Percentiles rank a stretch among this genome's conserved stretches.
Evolutionary conservation across 2,888 invertebrate genomes (phyloP).

Genomic region (Microplitis deprimator): DNA sequence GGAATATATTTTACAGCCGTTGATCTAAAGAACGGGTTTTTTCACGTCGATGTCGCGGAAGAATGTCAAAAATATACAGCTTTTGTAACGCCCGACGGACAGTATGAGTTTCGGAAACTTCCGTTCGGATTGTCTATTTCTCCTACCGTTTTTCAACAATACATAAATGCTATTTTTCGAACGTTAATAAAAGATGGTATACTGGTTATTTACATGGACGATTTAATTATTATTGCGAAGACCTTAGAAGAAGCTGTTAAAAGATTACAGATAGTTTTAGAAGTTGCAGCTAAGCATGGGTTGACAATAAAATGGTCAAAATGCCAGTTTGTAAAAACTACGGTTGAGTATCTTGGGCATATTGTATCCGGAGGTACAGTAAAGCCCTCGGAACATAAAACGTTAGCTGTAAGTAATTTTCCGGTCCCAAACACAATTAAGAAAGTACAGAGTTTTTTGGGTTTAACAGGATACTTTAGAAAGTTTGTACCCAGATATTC

Average conservation of each 20-base stretch:
- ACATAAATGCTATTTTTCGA: slow-evolving; percentile 46
- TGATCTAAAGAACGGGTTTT: slow-evolving; percentile 56
- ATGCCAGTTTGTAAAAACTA: background rate
- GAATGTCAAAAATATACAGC: slow-evolving; percentile 55
- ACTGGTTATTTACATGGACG: slow-evolving; percentile 48
- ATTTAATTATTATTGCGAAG: slow-evolving; percentile 46
- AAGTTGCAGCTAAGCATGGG: slow-evolving; percentile 44
- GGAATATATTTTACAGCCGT: background rate
- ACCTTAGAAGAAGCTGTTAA: slow-evolving; percentile 36
- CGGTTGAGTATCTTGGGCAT: slow-evolving; percentile 35
- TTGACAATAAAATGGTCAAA: slow-evolving; percentile 47
- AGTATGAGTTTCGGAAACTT: slow-evolving; percentile 32
- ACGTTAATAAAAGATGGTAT: slow-evolving; percentile 41
- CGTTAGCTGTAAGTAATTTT: slow-evolving; percentile 4
- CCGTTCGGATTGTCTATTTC: slow-evolving; percentile 57
- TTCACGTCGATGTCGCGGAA: slow-evolving; percentile 54
- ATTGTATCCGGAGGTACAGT: slow-evolving; percentile 35
- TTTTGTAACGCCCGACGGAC: slow-evolving; percentile 43
- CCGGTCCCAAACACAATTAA: background rate
- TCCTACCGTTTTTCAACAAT: slow-evolving; percentile 51
- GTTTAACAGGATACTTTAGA: slow-evolving; percentile 21
- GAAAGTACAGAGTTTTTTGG: slow-evolving; percentile 12
- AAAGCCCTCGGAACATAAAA: slow-evolving; percentile 45
- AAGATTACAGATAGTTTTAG: slow-evolving; percentile 43
- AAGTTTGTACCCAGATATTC: slow-evolving; percentile 31